These are phyloP conservation scores for Calameuta idolon DNA, from an alignment of 2,888 invertebrate species.

Conservation along the genomic window DNA sequence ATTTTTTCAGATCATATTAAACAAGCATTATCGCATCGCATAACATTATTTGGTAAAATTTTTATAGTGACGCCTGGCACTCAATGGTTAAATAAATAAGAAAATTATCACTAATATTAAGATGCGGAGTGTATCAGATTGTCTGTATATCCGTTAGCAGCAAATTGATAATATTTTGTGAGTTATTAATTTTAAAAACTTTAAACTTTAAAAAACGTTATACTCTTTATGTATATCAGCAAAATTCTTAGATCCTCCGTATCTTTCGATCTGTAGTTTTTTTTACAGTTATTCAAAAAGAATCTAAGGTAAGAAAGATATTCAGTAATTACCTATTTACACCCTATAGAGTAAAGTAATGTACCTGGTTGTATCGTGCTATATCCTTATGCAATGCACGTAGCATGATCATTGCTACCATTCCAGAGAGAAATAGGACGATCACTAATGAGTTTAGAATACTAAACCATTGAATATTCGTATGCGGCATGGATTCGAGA, in stretches of 20 bases:
- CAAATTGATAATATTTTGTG: not conserved
- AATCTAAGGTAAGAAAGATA: not conserved
- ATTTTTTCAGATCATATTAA: too few relatives aligned
- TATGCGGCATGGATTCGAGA: constrained; percentile 96
- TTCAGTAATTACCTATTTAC: not conserved
- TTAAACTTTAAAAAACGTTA: not conserved
- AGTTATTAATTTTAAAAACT: not conserved
- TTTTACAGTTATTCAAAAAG: not conserved
- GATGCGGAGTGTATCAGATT: not conserved
- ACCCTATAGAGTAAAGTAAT: not conserved
- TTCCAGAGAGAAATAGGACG: constrained; percentile 95
- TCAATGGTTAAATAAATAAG: not conserved
- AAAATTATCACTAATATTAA: not conserved
- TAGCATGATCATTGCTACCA: constrained; percentile 99
- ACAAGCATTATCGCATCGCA: too few relatives aligned
- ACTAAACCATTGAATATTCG: constrained; percentile 99
- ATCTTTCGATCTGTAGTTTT: not conserved
- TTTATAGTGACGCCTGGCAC: too few relatives aligned
- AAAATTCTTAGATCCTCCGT: not conserved
- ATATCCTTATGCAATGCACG: constrained; percentile 98
- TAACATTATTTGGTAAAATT: too few relatives aligned
- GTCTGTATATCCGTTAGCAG: not conserved
- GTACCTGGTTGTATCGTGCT: constrained; percentile 94
- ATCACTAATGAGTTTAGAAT: constrained; percentile 98
- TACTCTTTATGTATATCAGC: not conserved